Evolutionary conservation across 2,797 vertebrate species (phyloP).

Genomic region (Hipposideros larvatus): DNA sequence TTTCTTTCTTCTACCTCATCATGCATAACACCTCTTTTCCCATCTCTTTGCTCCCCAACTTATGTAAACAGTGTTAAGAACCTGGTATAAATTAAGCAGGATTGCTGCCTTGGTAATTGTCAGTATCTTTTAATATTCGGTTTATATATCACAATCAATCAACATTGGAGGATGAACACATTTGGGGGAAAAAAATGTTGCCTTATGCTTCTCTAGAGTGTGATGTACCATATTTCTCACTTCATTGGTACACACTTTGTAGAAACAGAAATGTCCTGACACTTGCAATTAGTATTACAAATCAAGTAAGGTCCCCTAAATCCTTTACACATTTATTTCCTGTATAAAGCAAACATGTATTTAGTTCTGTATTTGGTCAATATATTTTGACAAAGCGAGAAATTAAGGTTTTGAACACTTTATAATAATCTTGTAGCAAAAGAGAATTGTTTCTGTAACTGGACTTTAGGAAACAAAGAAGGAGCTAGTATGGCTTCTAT

Average conservation of each 20-base stretch:
- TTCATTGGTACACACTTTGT: neutral
- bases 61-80: neutral
- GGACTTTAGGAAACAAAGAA: constrained; percentile 8
- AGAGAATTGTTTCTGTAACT: neutral
- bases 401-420: constrained; percentile 12
- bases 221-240: neutral
- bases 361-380: neutral
- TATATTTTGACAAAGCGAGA: neutral
- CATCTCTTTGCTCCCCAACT: neutral
- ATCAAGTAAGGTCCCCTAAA: neutral
- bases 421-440: neutral
- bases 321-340: neutral
- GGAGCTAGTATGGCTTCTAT: neutral
- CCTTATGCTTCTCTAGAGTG: neutral
- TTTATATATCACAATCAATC: neutral
- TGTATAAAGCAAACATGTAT: neutral
- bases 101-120: neutral
- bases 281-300: neutral
- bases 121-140: neutral
- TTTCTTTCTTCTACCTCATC: neutral
- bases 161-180: neutral
- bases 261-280: neutral
- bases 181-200: neutral
- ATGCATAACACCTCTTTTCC: neutral
- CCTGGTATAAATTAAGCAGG: neutral